These are phyloP conservation scores for Pseudopodoces humilis DNA, from an alignment of 2,113 vertebrate genomes.

Conservation along the genomic window DNA sequence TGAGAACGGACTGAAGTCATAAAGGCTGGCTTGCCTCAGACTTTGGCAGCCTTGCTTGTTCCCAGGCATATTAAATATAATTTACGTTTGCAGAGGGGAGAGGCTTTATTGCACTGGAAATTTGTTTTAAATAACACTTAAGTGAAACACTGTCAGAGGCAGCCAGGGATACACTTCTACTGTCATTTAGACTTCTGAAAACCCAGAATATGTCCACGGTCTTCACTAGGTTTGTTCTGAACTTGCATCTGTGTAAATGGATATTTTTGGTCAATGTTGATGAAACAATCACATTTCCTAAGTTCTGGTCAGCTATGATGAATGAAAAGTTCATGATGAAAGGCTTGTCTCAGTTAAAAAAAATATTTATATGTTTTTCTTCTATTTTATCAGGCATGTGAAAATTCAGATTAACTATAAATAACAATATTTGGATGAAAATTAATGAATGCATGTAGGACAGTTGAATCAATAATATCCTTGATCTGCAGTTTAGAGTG, in stretches of 20 bases:
- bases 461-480: neutral
- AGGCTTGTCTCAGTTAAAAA: neutral
- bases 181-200: conserved; percentile 17
- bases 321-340: neutral
- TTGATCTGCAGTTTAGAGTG: neutral
- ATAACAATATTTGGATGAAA: neutral
- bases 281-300: neutral
- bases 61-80: conserved; percentile 82
- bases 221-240: neutral
- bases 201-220: neutral
- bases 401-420: neutral
- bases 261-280: neutral
- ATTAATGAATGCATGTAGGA: neutral
- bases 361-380: neutral
- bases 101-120: conserved; percentile 70
- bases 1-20: conserved; percentile 88
- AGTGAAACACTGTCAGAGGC: conserved; percentile 29
- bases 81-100: conserved; percentile 73
- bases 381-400: neutral
- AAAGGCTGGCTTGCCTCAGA: conserved; percentile 77
- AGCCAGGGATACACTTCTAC: neutral
- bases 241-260: neutral
- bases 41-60: conserved; percentile 77
- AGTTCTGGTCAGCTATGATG: neutral
- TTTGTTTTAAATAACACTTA: conserved; percentile 72